Evolutionary conservation across 2,797 vertebrate genomes (phyloP).

Genomic region (Scyliorhinus canicula): DNA sequence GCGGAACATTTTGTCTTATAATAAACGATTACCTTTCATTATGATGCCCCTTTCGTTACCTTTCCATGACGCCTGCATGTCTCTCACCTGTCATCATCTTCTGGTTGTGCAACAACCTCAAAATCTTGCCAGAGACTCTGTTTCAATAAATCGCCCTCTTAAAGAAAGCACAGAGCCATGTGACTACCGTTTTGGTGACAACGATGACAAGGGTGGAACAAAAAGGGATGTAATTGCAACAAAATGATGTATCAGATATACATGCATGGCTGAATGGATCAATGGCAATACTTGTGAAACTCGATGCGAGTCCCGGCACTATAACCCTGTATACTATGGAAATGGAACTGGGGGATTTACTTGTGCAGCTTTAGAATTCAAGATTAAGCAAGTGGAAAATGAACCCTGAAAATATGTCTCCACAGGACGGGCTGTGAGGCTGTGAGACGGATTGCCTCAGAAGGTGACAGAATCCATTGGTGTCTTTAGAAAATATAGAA

Average conservation of each 20-base stretch:
- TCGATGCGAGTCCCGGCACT: not conserved
- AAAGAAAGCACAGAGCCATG: not conserved
- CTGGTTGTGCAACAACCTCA: not conserved
- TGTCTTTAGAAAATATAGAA: not conserved
- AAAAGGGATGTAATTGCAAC: not conserved
- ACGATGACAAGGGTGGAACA: not conserved
- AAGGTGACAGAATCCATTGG: not conserved
- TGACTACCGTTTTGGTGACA: not conserved
- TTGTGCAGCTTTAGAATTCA: not conserved
- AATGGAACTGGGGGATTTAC: not conserved
- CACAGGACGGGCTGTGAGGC: not conserved
- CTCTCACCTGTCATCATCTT: not conserved
- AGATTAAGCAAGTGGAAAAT: not conserved
- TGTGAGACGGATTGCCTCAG: not conserved
- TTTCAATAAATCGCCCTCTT: not conserved
- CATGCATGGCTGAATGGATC: not conserved
- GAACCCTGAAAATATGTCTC: not conserved
- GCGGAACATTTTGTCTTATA: constrained; percentile 16
- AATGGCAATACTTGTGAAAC: not conserved
- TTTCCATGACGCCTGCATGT: not conserved
- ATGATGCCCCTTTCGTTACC: too few species aligned
- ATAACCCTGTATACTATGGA: not conserved
- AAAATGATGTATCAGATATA: not conserved
- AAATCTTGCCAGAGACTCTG: not conserved
- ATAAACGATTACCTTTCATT: not conserved